A percentile compares a stretch with the other conserved stretches of the same genome.
These are phyloP conservation scores for Allolobophora icterica DNA, from an alignment of 2,888 invertebrate genomes.

Conservation along the genomic window DNA sequence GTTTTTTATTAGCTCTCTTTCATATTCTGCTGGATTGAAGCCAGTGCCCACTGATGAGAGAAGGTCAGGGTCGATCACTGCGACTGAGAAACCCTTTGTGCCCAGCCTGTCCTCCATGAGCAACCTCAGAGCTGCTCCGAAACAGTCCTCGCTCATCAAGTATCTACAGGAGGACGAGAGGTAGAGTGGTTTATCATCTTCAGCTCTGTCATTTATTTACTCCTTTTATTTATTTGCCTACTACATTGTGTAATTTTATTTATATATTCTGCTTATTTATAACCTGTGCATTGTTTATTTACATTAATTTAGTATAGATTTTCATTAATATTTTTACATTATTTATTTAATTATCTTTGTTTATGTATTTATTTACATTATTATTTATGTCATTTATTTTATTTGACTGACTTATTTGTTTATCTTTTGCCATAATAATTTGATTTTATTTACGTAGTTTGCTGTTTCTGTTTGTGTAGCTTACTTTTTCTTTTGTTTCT, in stretches of 20 bases:
- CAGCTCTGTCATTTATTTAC: background rate
- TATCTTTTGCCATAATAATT: too few species aligned
- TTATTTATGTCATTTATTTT: too few species aligned
- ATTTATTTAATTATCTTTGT: too few species aligned
- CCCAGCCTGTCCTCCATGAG: background rate
- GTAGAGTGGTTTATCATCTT: background rate
- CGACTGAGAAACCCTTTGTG: background rate
- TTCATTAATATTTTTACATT: too few species aligned
- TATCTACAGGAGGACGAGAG: conserved; percentile 42
- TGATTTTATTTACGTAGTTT: too few species aligned
- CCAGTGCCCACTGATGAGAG: background rate
- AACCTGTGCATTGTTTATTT: too few species aligned
- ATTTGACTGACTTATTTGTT: too few species aligned
- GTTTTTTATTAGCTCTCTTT: background rate
- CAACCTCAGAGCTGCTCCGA: background rate
- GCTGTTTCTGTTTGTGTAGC: too few species aligned
- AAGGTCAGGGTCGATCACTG: conserved; percentile 27
- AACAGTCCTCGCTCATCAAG: conserved; percentile 37
- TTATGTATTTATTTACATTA: too few species aligned
- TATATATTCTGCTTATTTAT: too few species aligned
- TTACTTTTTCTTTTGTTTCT: background rate
- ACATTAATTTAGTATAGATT: too few species aligned
- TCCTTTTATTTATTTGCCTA: background rate
- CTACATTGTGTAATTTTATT: too few species aligned
- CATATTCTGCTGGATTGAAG: conserved; percentile 1